Base-by-base conservation (phyloP, 2,888 invertebrate species). In the Melitaea athalia region DNA sequence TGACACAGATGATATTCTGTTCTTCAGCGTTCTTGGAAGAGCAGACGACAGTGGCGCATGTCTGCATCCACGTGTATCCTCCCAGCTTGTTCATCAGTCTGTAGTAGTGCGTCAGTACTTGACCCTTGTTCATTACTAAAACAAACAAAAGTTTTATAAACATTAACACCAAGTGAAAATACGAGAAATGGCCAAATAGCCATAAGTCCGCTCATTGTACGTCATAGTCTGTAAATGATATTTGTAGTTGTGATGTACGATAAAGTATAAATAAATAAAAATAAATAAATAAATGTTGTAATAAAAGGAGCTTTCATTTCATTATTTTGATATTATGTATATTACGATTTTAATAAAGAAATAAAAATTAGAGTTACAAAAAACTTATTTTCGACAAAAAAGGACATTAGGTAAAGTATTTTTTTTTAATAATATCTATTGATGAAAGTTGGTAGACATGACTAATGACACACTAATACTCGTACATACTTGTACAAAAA, bases 31-130 rank as follows among this genome's bases (percentile, higher is more conserved):
- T 98, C 91, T 99, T 99, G 64, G 97, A 96, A 83, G 96, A 98
- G 92, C 98, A 98, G 68, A 99, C 97, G 55, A 99, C 98, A 0
- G 99, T 99, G 70, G 99, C 99, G 87, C 99, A 99, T 0, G 98
- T 98, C 90, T 99, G 99, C 81, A 99, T 92, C 99, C 99, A 99
- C 64, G 98, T 98, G 92, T 96, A 99, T 47, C 99, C 99, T 7
- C 99, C 99, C 77, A 95, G 96, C 87, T 98, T 98, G 93, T 98
- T 99, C 96, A 99, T 98, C 82, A 99, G 92, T 80, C 99, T 95
- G 91, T 98, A 98, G 93, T 99, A 99, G 88, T 98, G 98, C 15
- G 98, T 98, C 86, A 99, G 93, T 69, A 99, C 98, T 93, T 99
- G 99, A 15, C 99, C 99, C 89, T 99, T 99, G 91, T 97, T 96